Evolutionary conservation across 92 coral and sea anemone species (phyloP).

Genomic region (Meandrina meandrites): DNA sequence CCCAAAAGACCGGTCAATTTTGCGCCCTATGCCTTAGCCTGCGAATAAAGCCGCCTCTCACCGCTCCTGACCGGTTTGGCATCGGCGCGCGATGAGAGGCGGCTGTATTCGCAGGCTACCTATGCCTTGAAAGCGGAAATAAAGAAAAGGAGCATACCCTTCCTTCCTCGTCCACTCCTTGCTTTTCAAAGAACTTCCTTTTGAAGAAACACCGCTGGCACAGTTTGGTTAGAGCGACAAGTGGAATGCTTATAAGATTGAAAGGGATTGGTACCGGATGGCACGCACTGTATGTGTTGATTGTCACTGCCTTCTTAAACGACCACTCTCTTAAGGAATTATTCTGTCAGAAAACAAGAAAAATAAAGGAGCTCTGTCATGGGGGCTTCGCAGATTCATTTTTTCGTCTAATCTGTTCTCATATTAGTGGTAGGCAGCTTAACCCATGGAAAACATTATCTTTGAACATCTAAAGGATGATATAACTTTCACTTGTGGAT

Average conservation of each 20-base stretch:
- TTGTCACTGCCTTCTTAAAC: slow-evolving; percentile 51
- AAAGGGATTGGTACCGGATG: slow-evolving; percentile 55
- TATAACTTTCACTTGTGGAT: too few relatives aligned
- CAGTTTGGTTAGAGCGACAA: slow-evolving; percentile 7
- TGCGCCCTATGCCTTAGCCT: neutral
- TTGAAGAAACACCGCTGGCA: slow-evolving; percentile 12
- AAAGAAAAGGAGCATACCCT: neutral
- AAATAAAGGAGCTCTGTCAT: neutral
- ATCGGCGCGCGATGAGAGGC: too few relatives aligned
- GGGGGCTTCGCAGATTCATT: too few relatives aligned
- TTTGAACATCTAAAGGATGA: too few relatives aligned
- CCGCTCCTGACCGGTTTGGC: too few relatives aligned
- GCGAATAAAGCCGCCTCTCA: too few relatives aligned
- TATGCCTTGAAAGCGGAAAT: neutral
- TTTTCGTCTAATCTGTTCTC: too few relatives aligned
- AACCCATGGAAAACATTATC: too few relatives aligned
- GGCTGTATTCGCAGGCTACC: too few relatives aligned
- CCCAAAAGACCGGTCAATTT: too few relatives aligned
- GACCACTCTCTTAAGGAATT: slow-evolving; percentile 56
- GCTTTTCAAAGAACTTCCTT: neutral
- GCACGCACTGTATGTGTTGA: slow-evolving; percentile 31
- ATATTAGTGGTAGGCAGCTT: too few relatives aligned
- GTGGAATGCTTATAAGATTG: slow-evolving; percentile 31
- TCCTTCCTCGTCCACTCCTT: neutral
- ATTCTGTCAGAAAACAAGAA: slow-evolving; percentile 22